Base-by-base conservation (phyloP, 1,140 invertebrate species). In the Drosophila varians region DNA sequence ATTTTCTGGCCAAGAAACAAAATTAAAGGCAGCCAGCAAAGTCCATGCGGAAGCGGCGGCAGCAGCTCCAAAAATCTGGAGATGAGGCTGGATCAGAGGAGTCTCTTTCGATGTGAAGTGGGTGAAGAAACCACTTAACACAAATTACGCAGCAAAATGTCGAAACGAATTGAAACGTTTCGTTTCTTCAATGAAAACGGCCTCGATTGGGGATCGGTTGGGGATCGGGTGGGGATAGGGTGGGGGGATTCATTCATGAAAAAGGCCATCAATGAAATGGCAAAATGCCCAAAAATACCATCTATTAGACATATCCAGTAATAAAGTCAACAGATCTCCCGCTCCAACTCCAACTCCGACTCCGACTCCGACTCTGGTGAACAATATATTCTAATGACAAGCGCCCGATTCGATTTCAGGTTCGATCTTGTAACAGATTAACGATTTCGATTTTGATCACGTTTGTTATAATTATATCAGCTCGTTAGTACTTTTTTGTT, bases 111-210 rank as follows among this genome's bases (percentile, higher is more conserved):
- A 79, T 74, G 62, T 89, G 68, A 89, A 86, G 77, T 75, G 77
- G 87, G 87, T 68, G n/a, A n/a, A 80, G 82, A 62, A 87, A 90
- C 87, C 87, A 90, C 87, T 90, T 90, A 90, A 90, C 88, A 88
- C 87, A 83, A 83, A 90, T 90, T 90, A 90, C 87, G 87, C 87
- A 90, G 87, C 87, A 90, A 90, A 90, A 90, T 89, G 80, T 86
- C 74, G 82, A 87, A 74, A 77, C 86, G 83, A 88, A 89, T 87
- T 86, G 82, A 87, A 82, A 74, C 65, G 82, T 86, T 75, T 62
- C 65, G 82, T 86, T 75, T 62, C 21, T 26, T 19, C 82, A 87
- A 87, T 87, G 82, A 82, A 82, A 76, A 65, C 58, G 18, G 38
- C 28, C 43, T 16, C 38, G 7, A 12, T 31, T 26, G 25, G 8